Evolutionary conservation across 1,140 invertebrate species (phyloP).

Genomic region (Bombus cullumanus): DNA sequence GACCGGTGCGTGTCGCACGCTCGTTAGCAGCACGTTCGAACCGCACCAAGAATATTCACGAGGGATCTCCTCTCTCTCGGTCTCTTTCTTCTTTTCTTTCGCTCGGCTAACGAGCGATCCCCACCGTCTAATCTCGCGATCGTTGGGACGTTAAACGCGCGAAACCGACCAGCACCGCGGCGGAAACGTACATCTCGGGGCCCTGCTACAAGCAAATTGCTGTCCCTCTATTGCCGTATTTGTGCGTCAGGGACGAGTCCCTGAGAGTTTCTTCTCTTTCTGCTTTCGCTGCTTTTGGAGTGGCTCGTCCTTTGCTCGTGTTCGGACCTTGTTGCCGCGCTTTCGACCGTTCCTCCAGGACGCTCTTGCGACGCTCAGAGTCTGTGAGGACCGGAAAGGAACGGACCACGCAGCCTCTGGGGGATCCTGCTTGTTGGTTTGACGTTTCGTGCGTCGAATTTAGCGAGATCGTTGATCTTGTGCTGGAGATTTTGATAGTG

Average conservation of each 20-base stretch:
- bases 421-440: background rate
- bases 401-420: background rate
- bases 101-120: conserved; percentile 37
- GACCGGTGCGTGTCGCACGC: conserved; percentile 57
- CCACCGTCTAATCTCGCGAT: conserved; percentile 54
- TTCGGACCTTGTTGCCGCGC: background rate
- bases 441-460: background rate
- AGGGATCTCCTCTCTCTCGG: background rate
- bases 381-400: background rate
- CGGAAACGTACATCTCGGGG: conserved; percentile 49
- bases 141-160: conserved; percentile 63
- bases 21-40: conserved; percentile 58
- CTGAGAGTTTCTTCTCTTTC: background rate
- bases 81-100: background rate
- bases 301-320: background rate
- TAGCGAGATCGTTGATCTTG: background rate
- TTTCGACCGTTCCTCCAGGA: background rate
- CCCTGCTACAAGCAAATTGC: conserved; percentile 50
- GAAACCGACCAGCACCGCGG: conserved; percentile 38
- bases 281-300: background rate
- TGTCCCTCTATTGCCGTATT: conserved; percentile 57
- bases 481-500: too few species aligned
- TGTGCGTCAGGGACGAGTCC: background rate
- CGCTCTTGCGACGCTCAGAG: background rate
- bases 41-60: conserved; percentile 20